Evolutionary conservation across 2,113 vertebrate genomes (phyloP), one percentile per base, ranked within the genome.

Genomic region (Menura novaehollandiae): DNA sequence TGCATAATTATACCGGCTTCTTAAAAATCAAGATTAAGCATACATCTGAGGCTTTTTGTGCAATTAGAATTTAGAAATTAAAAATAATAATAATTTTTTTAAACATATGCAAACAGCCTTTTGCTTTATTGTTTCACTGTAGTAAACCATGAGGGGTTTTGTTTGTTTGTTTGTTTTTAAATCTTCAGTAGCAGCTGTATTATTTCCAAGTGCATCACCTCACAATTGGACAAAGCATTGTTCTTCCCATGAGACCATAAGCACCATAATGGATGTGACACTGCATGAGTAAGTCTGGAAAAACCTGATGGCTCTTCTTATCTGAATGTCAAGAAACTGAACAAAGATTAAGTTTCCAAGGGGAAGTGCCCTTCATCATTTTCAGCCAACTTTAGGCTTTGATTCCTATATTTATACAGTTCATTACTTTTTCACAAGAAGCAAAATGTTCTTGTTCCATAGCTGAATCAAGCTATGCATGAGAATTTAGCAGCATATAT

Each of bases 341-440:
- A 89, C 35, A 93, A 62, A 96, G 96, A 95, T 89, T 32, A 96
- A 85, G 41, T 94, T 97, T 81, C 68, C 59, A 91, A 44, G 46
- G 67, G 81, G 59, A 51, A 72, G 8, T 41, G 78, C 15, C 9
- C 23, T 95, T 96, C 66, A 94, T 96, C 60, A 80, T 84, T 89
- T 91, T 46, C 9, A 96, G 32, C 23, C 69, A 94, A 77, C 55
- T 96, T 97, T 53, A 84, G 93, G 67, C 33, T 94, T 94, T 97
- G 80, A 95, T 87, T 91, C 97, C 92, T 96, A 35, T 96, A 97
- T 97, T 97, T 96, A 95, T 85, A 89, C 66, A 96, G 55, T 75
- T 97, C 85, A 97, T 97, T 96, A 85, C 74, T 90, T 91, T 92
- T 97, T 88, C 67, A 93, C 49, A 89, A 91, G 86, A 91, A 94